Conservation (phyloP, 2,888 invertebrate genomes). For the Mactromeris polynyma region DNA sequence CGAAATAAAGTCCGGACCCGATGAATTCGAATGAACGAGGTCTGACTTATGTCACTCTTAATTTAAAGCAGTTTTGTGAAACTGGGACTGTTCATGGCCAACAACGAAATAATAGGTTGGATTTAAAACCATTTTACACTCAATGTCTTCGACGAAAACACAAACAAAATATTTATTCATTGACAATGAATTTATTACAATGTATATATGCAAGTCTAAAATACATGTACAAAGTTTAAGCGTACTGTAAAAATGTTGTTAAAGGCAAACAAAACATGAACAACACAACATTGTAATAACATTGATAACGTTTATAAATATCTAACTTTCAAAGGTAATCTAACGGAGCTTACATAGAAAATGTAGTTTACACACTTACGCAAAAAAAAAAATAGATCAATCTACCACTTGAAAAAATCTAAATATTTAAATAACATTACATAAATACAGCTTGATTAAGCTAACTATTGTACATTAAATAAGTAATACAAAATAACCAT, state of each 20-base stretch:
- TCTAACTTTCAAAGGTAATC: slow-evolving; percentile 15
- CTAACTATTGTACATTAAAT: neutral
- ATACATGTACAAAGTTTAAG: slow-evolving; percentile 39
- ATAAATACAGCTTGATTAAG: slow-evolving; percentile 5
- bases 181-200: slow-evolving; percentile 57
- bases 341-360: slow-evolving; percentile 13
- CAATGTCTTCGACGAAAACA: too few relatives aligned
- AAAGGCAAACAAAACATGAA: slow-evolving; percentile 37
- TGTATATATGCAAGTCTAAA: slow-evolving; percentile 49
- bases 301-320: slow-evolving; percentile 21
- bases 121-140: too few relatives aligned
- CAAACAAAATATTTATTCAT: neutral
- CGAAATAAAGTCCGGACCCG: too few relatives aligned
- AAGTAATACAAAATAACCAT: neutral
- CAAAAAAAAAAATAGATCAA: neutral
- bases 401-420: neutral
- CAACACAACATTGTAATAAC: slow-evolving; percentile 29
- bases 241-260: slow-evolving; percentile 38
- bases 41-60: too few relatives aligned
- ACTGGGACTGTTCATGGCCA: too few relatives aligned
- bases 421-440: slow-evolving; percentile 18
- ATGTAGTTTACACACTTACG: neutral
- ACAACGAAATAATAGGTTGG: too few relatives aligned
- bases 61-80: too few relatives aligned
- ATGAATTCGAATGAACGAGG: too few relatives aligned